A percentile compares a stretch with the other conserved stretches of the same genome.
These are phyloP conservation scores for Eulemur rufifrons DNA, from an alignment of 2,113 vertebrate species.

Conservation along the genomic window DNA sequence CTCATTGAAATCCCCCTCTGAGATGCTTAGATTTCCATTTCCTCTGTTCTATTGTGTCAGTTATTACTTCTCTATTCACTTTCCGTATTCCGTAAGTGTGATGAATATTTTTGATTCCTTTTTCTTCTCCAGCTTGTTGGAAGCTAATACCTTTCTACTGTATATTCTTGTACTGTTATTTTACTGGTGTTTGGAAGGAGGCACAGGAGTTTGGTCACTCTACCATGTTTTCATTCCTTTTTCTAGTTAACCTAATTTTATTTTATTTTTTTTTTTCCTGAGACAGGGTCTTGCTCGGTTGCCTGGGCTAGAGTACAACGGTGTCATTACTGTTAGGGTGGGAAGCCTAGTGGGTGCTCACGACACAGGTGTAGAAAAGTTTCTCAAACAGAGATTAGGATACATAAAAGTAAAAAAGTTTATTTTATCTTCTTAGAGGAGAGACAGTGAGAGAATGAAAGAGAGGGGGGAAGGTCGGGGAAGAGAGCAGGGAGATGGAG, in stretches of 20 bases:
- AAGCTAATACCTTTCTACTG: neutral
- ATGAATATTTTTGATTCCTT: neutral
- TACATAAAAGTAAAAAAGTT: too few relatives aligned
- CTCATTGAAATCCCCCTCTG: neutral
- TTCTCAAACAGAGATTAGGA: too few relatives aligned
- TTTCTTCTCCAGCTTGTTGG: conserved; percentile 11
- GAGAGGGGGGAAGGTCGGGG: too few relatives aligned
- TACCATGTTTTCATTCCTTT: neutral
- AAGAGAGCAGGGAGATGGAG: too few relatives aligned
- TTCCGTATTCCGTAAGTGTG: neutral
- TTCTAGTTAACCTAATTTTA: neutral
- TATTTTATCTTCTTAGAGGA: too few relatives aligned
- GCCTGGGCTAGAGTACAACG: too few relatives aligned
- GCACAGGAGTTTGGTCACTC: neutral
- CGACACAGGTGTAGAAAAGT: too few relatives aligned
- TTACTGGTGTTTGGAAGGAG: neutral
- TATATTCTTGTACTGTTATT: neutral
- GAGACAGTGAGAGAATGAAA: too few relatives aligned
- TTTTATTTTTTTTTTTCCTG: neutral
- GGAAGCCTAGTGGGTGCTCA: too few relatives aligned
- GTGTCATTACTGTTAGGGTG: too few relatives aligned
- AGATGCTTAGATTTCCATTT: neutral
- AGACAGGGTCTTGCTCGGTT: too few relatives aligned
- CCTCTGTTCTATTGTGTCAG: neutral
- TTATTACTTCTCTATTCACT: neutral